Evolutionary conservation across 2,888 invertebrate genomes (phyloP).

Genomic region (Chrysina gloriosa): DNA sequence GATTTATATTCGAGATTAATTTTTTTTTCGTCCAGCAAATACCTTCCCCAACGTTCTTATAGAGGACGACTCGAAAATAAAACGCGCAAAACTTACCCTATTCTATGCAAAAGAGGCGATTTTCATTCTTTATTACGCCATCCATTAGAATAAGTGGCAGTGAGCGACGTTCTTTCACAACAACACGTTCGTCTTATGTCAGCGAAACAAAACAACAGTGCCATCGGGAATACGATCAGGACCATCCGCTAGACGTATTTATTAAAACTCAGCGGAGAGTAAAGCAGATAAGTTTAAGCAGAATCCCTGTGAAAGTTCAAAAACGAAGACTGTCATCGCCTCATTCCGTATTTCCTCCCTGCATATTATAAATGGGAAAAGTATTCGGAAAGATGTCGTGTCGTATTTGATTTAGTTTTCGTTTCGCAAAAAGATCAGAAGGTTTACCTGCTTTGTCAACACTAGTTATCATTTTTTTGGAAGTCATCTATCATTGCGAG

Average conservation of each 20-base stretch:
- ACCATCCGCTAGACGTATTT: conserved; percentile 20
- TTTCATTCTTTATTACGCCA: conserved; percentile 16
- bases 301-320: neutral
- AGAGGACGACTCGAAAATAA: neutral
- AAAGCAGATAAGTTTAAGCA: conserved; percentile 24
- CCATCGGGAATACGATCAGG: conserved; percentile 19
- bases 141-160: conserved; percentile 32
- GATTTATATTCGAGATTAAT: neutral
- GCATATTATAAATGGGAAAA: neutral
- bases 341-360: neutral
- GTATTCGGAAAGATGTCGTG: neutral
- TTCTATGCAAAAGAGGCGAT: conserved; percentile 17
- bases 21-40: neutral
- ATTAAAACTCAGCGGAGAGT: conserved; percentile 29
- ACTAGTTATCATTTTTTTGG: too few species aligned
- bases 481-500: too few species aligned
- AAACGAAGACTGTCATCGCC: neutral
- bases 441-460: too few species aligned
- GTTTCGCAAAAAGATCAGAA: neutral
- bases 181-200: conserved; percentile 33
- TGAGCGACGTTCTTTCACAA: conserved; percentile 21
- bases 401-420: neutral
- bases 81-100: neutral
- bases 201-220: conserved; percentile 31
- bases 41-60: neutral